These are phyloP conservation scores for Acleris laterana DNA, from an alignment of 2,888 invertebrate species.

Conservation along the genomic window DNA sequence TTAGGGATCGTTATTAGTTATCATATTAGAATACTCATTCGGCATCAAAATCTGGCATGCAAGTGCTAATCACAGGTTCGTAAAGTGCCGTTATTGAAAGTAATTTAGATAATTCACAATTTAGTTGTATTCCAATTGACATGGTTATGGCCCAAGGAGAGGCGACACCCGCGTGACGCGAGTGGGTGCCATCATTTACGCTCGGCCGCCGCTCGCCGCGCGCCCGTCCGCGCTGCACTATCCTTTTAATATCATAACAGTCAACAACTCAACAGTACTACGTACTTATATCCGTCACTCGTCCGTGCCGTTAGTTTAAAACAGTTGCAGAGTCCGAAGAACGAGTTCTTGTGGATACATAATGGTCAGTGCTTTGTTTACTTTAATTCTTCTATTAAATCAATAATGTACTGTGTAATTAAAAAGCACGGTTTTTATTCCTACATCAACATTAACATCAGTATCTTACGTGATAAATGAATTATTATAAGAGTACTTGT, in stretches of 20 bases:
- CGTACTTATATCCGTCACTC: constrained; percentile 11
- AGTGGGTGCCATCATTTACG: constrained; percentile 50
- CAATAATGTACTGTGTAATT: no score
- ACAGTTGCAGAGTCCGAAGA: constrained; percentile 27
- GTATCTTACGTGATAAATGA: neutral
- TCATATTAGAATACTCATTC: no score
- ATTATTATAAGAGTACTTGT: no score
- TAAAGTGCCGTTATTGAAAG: constrained; percentile 23
- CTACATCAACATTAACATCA: neutral
- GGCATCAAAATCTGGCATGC: neutral
- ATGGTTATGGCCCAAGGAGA: constrained; percentile 51
- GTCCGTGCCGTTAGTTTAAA: constrained; percentile 12
- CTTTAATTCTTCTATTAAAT: neutral
- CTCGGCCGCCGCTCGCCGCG: constrained; percentile 51
- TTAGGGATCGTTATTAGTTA: no score
- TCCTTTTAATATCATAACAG: constrained; percentile 27
- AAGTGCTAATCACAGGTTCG: constrained; percentile 21
- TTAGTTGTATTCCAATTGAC: constrained; percentile 60
- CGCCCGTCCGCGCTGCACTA: constrained; percentile 37
- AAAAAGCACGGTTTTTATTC: neutral
- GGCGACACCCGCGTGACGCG: constrained; percentile 46
- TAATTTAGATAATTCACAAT: constrained; percentile 31
- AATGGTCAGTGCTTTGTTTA: constrained; percentile 47
- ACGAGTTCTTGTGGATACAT: constrained; percentile 28
- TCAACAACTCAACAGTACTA: constrained; percentile 23